Percentiles rank a stretch among this genome's conserved stretches.
Conservation (phyloP, 2,888 invertebrate genomes). For the Neria commutata region DNA sequence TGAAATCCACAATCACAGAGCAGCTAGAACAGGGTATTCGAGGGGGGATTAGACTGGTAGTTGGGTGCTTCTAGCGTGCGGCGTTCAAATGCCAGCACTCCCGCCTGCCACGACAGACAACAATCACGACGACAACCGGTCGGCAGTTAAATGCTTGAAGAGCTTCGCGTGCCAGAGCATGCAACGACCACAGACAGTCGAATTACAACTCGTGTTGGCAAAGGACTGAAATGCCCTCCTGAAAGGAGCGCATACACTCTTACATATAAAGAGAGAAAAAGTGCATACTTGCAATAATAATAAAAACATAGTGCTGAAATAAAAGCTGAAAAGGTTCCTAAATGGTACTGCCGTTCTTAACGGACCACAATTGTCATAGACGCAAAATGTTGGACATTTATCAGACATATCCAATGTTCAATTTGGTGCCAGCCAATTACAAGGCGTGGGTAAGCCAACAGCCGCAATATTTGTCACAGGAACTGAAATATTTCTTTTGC, state of each 20-base stretch:
- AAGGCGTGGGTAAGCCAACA: slow-evolving; percentile 30
- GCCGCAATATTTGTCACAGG: neutral
- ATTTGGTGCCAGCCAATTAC: slow-evolving; percentile 39
- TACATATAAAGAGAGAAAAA: slow-evolving; percentile 5
- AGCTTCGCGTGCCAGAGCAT: slow-evolving; percentile 18
- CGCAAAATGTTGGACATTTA: slow-evolving; percentile 39
- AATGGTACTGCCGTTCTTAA: slow-evolving; percentile 41
- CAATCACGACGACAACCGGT: too few relatives aligned
- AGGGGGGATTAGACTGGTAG: too few relatives aligned
- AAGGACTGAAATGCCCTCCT: slow-evolving; percentile 17
- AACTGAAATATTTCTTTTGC: too few relatives aligned
- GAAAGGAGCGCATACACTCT: neutral
- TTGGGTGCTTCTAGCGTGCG: too few relatives aligned
- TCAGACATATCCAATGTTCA: slow-evolving; percentile 37
- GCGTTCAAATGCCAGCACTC: too few relatives aligned
- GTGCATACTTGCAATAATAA: neutral
- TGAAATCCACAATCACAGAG: too few relatives aligned
- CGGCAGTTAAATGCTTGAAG: neutral
- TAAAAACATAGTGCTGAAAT: neutral
- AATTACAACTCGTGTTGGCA: slow-evolving; percentile 28
- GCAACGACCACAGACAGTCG: slow-evolving; percentile 27
- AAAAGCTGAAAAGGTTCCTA: slow-evolving; percentile 8
- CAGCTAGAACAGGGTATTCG: too few relatives aligned
- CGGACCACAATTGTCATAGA: slow-evolving; percentile 30
- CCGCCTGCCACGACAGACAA: neutral